Evolutionary conservation across 2,113 vertebrate genomes (phyloP), one percentile per base, ranked within the genome.

Genomic region (Myotis davidii): DNA sequence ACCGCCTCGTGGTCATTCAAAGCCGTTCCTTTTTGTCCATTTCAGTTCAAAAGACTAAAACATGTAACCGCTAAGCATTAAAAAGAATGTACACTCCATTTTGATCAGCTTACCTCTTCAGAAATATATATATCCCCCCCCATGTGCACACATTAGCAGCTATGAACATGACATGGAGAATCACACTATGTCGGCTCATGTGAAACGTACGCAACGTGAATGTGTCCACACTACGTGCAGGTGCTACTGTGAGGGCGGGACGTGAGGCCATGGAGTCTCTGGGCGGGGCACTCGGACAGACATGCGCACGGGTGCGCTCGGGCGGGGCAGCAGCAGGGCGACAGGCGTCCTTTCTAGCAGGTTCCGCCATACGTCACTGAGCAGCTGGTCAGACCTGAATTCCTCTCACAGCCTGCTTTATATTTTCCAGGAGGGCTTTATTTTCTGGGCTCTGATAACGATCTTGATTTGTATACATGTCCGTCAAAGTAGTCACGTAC

Each of bases 191-290:
- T 99, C 99, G 99, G 99, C 99, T 99, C 98, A 98, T 99, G 99
- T 99, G 99, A 99, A 99, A 99, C 99, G 98, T 99, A 99, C 99
- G 99, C 99, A 99, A 99, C 99, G 99, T 99, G 99, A 99, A 99
- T 99, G 99, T 99, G 98, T 99, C 99, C 99, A 98, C 45, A 99
- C 99, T 99, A 99, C 98, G 98, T 99, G 99, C 99, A 98, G 97
- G 98, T 99, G 98, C 98, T 99, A 99, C 98, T 98, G 99, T 98
- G 98, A 99, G 99, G 99, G 99, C 99, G 99, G 99, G 99, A 99
- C 99, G 99, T 97, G 98, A 99, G 99, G 99, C 98, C 96, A 98
- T 98, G 97, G 98, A 99, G 99, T 99, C 99, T 98, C 98, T 98
- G 98, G 99, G 99, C 99, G 98, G 99, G 99, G 99, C 98, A 99